Evolutionary conservation across 2,113 vertebrate genomes (phyloP), one percentile per base, ranked within the genome.

Genomic region (Genyomyrus donnyi): DNA sequence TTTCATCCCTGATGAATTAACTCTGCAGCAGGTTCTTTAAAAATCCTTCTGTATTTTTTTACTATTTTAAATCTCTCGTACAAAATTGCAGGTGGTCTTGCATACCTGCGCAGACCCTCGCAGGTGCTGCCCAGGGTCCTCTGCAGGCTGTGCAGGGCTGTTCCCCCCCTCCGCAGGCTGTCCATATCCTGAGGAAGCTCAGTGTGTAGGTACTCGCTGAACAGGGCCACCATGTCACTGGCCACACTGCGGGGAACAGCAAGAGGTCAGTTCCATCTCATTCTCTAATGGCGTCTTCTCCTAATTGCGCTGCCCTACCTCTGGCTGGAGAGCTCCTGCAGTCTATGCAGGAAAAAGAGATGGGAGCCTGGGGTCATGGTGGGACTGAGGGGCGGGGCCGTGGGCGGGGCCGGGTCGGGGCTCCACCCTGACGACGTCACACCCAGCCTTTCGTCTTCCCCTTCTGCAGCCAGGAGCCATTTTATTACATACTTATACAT

Each of bases 131-230:
- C 94, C 1, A 98, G 94, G 0, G 95, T 95, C 0, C 93, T 93
- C 92, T 95, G 96, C 89, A 97, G 95, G 80, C 96, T 94, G 0
- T 87, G 93, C 2, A 97, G 94, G 53, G 95, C 94, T 0, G 94
- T 95, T 58, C 95, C 94, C 9, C 97, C 97, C 15, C 94, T 95
- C 66, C 94, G 94, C 89, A 96, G 92, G 1, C 94, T 95, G 89
- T 97, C 96, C 91, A 96, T 94, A 92, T 97, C 97, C 70, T 96
- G 94, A 80, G 95, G 96, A 89, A 97, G 91, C 90, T 96, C 94
- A 24, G 92, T 96, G 90, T 91, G 95, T 92, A 97, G 95, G 93
- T 97, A 98, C 93, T 97, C 96, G 4, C 94, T 95, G 92, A 97
- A 93, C 91, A 96, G 93, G 62, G 93, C 91, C 89, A 93, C 93